phyloP scores from a whole-genome alignment of 2,797 vertebrate species.

The Lepilemur septentrionalis region DNA sequence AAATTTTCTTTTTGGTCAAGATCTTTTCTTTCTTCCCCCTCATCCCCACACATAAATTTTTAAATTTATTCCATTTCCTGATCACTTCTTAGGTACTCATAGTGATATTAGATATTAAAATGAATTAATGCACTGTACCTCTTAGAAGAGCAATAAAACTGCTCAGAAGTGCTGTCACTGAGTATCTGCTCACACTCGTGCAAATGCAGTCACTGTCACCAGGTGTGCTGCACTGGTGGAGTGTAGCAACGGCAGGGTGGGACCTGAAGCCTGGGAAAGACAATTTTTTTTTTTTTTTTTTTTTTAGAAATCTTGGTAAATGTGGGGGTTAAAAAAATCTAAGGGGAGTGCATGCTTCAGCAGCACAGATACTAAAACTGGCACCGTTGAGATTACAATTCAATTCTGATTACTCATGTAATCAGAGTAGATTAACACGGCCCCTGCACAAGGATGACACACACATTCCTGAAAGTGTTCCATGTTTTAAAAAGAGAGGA shows the following conservation, averaged over 20 bases:
- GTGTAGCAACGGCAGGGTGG: accelerated
- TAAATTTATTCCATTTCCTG: not conserved
- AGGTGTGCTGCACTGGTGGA: accelerated
- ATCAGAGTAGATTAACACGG: not conserved
- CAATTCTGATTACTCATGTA: not conserved
- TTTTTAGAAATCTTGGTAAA: not conserved
- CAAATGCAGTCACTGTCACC: no score
- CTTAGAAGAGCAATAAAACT: accelerated
- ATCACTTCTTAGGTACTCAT: accelerated
- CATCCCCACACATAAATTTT: not conserved
- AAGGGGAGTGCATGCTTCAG: not conserved
- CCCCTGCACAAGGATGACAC: not conserved
- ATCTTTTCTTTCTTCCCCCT: not conserved
- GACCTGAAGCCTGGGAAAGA: not conserved
- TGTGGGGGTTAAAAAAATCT: not conserved
- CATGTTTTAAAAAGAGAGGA: not conserved
- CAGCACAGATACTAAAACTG: not conserved
- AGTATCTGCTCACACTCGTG: accelerated
- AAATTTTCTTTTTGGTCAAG: not conserved
- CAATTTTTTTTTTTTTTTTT: not conserved
- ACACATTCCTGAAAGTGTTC: not conserved
- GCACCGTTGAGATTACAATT: not conserved
- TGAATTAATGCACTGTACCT: not conserved
- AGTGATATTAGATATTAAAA: not conserved
- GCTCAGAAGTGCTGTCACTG: accelerated